Percentiles rank a stretch among this genome's conserved stretches.
Evolutionary conservation across 2,113 vertebrate genomes (phyloP).

Genomic region (Dolichotis patagonum): DNA sequence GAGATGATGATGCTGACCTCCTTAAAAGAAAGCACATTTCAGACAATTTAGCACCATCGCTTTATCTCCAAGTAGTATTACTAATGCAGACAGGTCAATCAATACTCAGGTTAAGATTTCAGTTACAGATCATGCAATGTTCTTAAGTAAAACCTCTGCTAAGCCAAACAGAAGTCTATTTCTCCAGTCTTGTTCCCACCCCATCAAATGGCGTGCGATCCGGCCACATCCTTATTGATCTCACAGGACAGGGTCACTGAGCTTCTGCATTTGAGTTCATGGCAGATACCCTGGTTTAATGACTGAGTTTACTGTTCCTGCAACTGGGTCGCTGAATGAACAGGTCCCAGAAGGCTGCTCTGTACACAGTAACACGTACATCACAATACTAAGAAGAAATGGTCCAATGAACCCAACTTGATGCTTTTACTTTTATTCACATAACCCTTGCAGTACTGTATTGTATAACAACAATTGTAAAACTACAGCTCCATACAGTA

Average conservation of each 20-base stretch:
- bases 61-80: neutral
- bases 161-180: neutral
- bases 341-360: neutral
- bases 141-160: slow-evolving; percentile 20
- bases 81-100: neutral
- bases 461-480: neutral
- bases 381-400: neutral
- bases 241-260: neutral
- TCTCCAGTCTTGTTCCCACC: neutral
- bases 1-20: neutral
- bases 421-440: neutral
- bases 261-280: neutral
- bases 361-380: neutral
- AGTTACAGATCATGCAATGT: neutral
- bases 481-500: neutral
- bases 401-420: neutral
- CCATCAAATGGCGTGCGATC: neutral
- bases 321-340: neutral
- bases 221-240: neutral
- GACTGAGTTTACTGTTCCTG: neutral
- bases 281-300: neutral
- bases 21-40: neutral
- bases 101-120: neutral
- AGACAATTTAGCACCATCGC: neutral
- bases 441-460: neutral